Evolutionary conservation across 2,797 vertebrate genomes (phyloP).

Genomic region (Hafferia zeledoni): DNA sequence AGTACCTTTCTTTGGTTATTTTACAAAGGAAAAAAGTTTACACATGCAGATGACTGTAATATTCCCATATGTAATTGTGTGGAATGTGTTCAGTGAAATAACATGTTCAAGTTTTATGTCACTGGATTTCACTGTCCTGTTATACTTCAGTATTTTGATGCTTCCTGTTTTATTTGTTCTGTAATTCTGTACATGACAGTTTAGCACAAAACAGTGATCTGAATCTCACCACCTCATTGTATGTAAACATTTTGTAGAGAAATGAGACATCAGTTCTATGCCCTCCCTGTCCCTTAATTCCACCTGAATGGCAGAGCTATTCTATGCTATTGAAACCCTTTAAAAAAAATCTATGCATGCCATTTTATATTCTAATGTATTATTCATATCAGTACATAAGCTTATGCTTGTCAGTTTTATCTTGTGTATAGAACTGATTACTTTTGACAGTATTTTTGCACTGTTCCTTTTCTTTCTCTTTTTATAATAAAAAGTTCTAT

Average conservation of each 20-base stretch:
- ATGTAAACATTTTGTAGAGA: constrained; percentile 44
- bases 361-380: constrained; percentile 84
- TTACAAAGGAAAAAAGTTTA: constrained; percentile 53
- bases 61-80: background rate
- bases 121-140: constrained; percentile 50
- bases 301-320: constrained; percentile 38
- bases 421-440: constrained; percentile 83
- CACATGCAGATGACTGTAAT: constrained; percentile 71
- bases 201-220: background rate
- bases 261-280: background rate
- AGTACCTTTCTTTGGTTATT: constrained; percentile 2
- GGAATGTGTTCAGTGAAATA: constrained; percentile 18
- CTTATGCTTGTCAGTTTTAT: constrained; percentile 83
- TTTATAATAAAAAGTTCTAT: constrained; percentile 72
- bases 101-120: constrained; percentile 35
- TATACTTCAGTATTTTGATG: constrained; percentile 70
- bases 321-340: constrained; percentile 81
- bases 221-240: background rate
- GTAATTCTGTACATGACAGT: constrained; percentile 11
- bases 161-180: constrained; percentile 45
- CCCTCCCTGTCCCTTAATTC: background rate
- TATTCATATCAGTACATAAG: constrained; percentile 85
- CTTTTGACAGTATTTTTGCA: constrained; percentile 90
- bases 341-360: constrained; percentile 86
- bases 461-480: constrained; percentile 81